phyloP scores from a whole-genome alignment of 1,140 invertebrate species.

The Ceratina calcarata region DNA sequence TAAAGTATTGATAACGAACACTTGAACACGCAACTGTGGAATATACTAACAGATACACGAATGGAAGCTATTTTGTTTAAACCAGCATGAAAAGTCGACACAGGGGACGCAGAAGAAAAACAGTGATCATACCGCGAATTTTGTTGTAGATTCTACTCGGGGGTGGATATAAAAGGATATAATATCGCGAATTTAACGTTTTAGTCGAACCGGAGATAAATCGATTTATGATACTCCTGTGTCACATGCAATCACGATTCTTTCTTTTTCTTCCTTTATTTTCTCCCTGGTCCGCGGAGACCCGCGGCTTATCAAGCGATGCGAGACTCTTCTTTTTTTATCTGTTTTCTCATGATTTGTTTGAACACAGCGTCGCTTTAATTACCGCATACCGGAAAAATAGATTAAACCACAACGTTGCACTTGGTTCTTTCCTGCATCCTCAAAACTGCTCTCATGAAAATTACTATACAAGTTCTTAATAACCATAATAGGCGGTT shows the following conservation, averaged over 20 bases:
- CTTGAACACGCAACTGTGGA: no score
- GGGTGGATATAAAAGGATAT: background rate
- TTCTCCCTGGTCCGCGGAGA: background rate
- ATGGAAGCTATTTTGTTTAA: no score
- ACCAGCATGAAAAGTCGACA: no score
- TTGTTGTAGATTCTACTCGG: background rate
- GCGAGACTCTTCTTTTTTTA: background rate
- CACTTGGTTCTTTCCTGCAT: background rate
- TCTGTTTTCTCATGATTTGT: background rate
- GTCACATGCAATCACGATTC: slow-evolving; percentile 30
- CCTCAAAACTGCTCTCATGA: background rate
- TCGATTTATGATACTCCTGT: slow-evolving; percentile 25
- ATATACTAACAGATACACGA: no score
- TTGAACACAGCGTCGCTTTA: background rate
- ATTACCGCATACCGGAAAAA: slow-evolving; percentile 13
- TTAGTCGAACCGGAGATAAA: slow-evolving; percentile 9
- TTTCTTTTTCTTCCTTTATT: slow-evolving; percentile 2
- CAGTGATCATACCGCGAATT: no score
- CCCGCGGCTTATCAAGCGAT: slow-evolving; percentile 4
- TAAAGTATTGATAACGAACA: no score
- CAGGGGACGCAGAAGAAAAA: no score
- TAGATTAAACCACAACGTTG: background rate
- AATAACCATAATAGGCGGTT: background rate
- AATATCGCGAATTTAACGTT: slow-evolving; percentile 11
- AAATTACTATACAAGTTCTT: background rate